These are phyloP conservation scores for Saguinus imperator DNA, from an alignment of 2,113 vertebrate species.

Conservation along the genomic window DNA sequence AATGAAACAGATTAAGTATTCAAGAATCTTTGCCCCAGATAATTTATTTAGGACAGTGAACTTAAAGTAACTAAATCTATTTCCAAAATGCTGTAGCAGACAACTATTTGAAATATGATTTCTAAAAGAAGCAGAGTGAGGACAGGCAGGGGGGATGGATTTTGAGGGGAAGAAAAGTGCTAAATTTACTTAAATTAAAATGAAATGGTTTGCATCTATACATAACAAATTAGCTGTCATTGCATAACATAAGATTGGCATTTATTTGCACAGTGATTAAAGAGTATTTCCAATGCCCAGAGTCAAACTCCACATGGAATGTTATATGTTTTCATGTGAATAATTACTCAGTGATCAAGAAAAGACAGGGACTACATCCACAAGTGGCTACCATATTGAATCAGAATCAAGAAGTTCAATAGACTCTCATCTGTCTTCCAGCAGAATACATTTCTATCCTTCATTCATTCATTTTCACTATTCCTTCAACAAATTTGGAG, in stretches of 20 bases:
- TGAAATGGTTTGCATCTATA: conserved; percentile 37
- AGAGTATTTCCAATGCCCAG: conserved; percentile 25
- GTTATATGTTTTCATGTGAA: conserved; percentile 35
- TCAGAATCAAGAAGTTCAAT: conserved; percentile 31
- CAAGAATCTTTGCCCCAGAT: not conserved
- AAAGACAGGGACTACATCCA: not conserved
- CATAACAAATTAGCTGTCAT: conserved; percentile 54
- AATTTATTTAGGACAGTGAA: not conserved
- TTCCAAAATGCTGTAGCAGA: not conserved
- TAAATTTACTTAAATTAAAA: conserved; percentile 58
- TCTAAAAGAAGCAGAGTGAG: not conserved
- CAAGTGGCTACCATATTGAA: conserved; percentile 59
- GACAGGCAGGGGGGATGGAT: not conserved
- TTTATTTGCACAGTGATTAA: conserved; percentile 53
- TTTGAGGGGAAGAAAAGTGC: not conserved
- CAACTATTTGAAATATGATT: conserved; percentile 37
- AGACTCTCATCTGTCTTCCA: not conserved
- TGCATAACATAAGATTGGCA: conserved; percentile 49
- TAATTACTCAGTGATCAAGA: conserved; percentile 60
- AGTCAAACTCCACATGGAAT: conserved; percentile 50
- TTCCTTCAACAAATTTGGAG: conserved; percentile 2
- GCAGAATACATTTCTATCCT: not conserved
- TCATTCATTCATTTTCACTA: not conserved
- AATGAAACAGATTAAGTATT: conserved; percentile 2
- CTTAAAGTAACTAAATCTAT: not conserved